Evolutionary conservation across 2,888 invertebrate species (phyloP), one percentile per base, ranked within the genome.

Genomic region (Sycophila texana): DNA sequence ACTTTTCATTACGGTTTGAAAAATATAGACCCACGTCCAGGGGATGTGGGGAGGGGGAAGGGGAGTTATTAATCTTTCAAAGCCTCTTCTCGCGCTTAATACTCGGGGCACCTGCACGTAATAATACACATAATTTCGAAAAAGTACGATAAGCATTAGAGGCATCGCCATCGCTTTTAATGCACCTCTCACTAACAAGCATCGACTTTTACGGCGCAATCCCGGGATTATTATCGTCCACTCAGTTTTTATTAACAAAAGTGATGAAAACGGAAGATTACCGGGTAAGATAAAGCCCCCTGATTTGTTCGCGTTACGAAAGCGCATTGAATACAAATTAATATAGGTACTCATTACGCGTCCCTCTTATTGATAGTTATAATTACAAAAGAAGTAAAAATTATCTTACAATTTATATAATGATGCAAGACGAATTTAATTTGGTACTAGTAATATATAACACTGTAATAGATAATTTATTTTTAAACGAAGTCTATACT

Each of bases 1-100:
- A 67, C 74, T 75, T 75, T 67, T 16, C 74, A 73, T 73, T 74
- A 66, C 66, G 49, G 22, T 20, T n/a, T 67, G 60, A 67, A 67
- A 74, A 75, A 75, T 60, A 66, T 47, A 57, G 10, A 22, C 30
- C 39, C 61, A 26, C 26, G 14, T 30, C 20, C 58, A 20, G 13
- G 68, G 20, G 30, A n/a, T n/a, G 58, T 22, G 30, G 5, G 3
- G 26, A 26, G 26, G 26, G 2, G 26, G 4, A 16, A 7, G 58
- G 20, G 26, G 39, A 66, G 74, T 74, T 74, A 74, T 74, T 74
- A 67, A 67, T 75, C 51, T 55, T 57, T 74, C 57, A 73, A 26
- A 61, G 61, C 30, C 66, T 22, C 14, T 47, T 70, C n/a, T 47
- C 55, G 16, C 70, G 10, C 70, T 39, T 55, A 22, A 49, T 66